A percentile compares a stretch with the other conserved stretches of the same genome.
Conservation (phyloP, 1,140 invertebrate species). For the Portunus trituberculatus region DNA sequence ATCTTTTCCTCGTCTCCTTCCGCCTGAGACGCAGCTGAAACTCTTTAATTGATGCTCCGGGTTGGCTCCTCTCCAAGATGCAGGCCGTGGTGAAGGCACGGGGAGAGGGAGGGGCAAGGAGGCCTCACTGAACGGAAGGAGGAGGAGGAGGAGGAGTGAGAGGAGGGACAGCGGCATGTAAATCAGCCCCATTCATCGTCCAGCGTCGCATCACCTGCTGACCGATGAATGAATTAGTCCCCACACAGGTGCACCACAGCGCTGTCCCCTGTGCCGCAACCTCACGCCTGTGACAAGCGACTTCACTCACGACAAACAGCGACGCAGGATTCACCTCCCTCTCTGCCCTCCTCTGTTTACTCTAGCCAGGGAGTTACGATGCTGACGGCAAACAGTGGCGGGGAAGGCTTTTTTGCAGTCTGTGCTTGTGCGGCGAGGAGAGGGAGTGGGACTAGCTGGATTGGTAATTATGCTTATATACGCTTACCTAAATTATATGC, state of each 20-base stretch:
- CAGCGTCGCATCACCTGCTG: neutral
- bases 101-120: neutral
- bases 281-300: too few species aligned
- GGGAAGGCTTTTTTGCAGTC: too few species aligned
- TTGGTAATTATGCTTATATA: too few species aligned
- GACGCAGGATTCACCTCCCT: too few species aligned
- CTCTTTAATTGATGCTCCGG: neutral
- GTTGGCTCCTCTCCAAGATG: neutral
- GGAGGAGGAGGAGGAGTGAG: neutral
- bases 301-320: too few species aligned
- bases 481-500: too few species aligned
- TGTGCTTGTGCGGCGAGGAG: too few species aligned
- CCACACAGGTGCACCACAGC: neutral
- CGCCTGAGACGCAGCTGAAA: neutral
- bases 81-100: neutral
- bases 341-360: too few species aligned
- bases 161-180: neutral
- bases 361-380: too few species aligned
- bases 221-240: neutral
- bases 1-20: neutral
- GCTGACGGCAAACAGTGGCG: too few species aligned
- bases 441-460: too few species aligned
- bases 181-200: neutral
- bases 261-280: neutral
- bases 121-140: neutral